Evolutionary conservation across 2,888 invertebrate species (phyloP).

Genomic region (Zygothrica quintamaculata): DNA sequence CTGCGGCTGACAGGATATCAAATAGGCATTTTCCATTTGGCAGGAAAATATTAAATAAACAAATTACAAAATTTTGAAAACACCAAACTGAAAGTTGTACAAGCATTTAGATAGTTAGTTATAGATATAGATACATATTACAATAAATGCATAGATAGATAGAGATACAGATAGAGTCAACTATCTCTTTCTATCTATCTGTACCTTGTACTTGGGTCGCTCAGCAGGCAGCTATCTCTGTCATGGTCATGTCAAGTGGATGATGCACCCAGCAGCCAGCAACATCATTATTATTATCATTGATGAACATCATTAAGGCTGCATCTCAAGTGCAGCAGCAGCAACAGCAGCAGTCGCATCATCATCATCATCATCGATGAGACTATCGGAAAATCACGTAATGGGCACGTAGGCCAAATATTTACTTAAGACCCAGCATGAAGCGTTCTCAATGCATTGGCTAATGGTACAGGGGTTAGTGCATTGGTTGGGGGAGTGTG

Average conservation of each 20-base stretch:
- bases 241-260: conserved; percentile 43
- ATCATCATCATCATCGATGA: conserved; percentile 35
- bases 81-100: not conserved
- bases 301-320: conserved; percentile 12
- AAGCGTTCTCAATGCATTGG: conserved; percentile 7
- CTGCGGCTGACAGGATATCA: conserved; percentile 71
- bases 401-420: conserved; percentile 77
- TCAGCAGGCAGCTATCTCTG: not conserved
- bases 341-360: conserved; percentile 17
- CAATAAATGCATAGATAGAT: no score
- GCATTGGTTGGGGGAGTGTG: not conserved
- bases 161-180: no score
- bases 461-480: not conserved
- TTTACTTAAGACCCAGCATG: conserved; percentile 67
- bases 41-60: conserved; percentile 71
- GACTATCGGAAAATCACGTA: conserved; percentile 77
- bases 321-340: conserved; percentile 53
- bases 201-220: not conserved
- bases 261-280: conserved; percentile 20
- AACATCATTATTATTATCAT: conserved; percentile 35
- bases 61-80: conserved; percentile 63
- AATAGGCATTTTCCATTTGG: conserved; percentile 68
- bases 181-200: not conserved
- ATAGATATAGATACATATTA: no score
- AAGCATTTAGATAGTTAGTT: not conserved